These are phyloP conservation scores for Gymnocypris eckloni DNA, from an alignment of 2,797 vertebrate species.

Conservation along the genomic window DNA sequence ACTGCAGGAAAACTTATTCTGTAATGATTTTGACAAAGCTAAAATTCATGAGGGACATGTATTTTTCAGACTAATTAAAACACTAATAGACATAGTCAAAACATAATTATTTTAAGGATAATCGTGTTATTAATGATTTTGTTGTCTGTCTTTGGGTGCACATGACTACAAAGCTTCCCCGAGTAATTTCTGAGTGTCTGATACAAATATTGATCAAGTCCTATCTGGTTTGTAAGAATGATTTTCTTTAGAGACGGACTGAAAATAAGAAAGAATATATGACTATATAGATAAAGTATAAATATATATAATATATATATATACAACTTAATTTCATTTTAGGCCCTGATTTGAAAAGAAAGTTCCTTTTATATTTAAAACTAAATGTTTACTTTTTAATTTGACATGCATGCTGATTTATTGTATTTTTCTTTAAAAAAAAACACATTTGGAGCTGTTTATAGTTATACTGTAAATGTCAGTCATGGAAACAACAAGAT, in stretches of 20 bases:
- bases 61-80: slow-evolving; percentile 48
- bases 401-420: slow-evolving; percentile 85
- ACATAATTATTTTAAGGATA: slow-evolving; percentile 19
- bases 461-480: slow-evolving; percentile 85
- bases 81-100: slow-evolving; percentile 46
- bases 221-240: slow-evolving; percentile 48
- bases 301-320: slow-evolving; percentile 58
- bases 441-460: slow-evolving; percentile 81
- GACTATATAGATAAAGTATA: slow-evolving; percentile 61
- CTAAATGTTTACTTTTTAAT: slow-evolving; percentile 80
- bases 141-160: slow-evolving; percentile 29
- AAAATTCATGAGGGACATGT: slow-evolving; percentile 38
- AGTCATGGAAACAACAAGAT: slow-evolving; percentile 69
- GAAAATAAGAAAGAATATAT: slow-evolving; percentile 56
- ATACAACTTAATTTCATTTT: slow-evolving; percentile 60
- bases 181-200: slow-evolving; percentile 24
- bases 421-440: slow-evolving; percentile 77
- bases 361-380: slow-evolving; percentile 79
- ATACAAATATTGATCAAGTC: slow-evolving; percentile 50
- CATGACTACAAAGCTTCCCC: slow-evolving; percentile 35
- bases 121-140: slow-evolving; percentile 12
- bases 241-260: slow-evolving; percentile 55
- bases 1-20: slow-evolving; percentile 24
- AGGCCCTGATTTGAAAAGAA: slow-evolving; percentile 58
- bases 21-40: neutral